A percentile compares a stretch with the other conserved stretches of the same genome.
phyloP scores from a whole-genome alignment of 2,797 vertebrate genomes.

The Molossus alvarezi region DNA sequence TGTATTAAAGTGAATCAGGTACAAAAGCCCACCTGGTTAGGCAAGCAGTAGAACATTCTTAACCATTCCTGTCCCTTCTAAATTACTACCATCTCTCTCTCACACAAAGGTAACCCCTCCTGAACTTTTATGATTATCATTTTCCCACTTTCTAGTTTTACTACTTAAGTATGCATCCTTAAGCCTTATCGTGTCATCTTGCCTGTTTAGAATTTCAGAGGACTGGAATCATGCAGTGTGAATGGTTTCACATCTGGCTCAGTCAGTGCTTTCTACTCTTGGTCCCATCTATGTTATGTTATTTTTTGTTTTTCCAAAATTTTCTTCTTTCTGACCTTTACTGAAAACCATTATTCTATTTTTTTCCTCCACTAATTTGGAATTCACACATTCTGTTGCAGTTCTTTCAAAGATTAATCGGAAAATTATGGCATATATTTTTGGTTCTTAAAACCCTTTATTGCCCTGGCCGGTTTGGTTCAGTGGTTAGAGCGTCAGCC shows the following conservation, averaged over 20 bases:
- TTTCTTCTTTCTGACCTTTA: neutral
- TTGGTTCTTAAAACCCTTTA: neutral
- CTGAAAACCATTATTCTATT: neutral
- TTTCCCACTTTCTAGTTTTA: constrained; percentile 3
- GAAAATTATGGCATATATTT: neutral
- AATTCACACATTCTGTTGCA: neutral
- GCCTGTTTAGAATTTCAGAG: neutral
- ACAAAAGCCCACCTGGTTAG: constrained; percentile 25
- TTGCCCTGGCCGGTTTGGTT: neutral
- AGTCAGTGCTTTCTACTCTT: neutral
- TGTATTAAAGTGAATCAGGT: neutral
- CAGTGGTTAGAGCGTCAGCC: too few relatives aligned
- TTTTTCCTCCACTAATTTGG: neutral
- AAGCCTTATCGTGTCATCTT: neutral
- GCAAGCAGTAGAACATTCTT: neutral
- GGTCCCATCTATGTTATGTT: neutral
- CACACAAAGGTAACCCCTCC: neutral
- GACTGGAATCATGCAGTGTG: neutral
- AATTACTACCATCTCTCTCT: neutral
- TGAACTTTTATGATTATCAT: neutral
- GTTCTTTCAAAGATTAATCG: constrained; percentile 8
- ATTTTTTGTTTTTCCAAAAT: neutral
- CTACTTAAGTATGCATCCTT: neutral
- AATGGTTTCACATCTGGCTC: neutral
- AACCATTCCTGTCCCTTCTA: neutral